These are phyloP conservation scores for Cyanistes caeruleus DNA, from an alignment of 2,113 vertebrate species.

Conservation along the genomic window DNA sequence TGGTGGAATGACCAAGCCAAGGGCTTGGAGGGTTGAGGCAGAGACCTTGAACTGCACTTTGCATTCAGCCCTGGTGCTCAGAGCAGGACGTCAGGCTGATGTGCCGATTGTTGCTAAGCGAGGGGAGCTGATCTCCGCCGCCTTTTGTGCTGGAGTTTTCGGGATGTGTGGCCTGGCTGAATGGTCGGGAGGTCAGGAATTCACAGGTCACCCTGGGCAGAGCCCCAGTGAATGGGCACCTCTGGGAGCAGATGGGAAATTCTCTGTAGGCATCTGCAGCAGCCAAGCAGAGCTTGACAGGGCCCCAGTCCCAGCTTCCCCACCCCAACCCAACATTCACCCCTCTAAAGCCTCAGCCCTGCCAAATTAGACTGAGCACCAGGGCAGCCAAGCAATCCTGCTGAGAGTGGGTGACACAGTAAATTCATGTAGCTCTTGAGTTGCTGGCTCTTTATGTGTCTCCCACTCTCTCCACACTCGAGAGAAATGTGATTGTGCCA, in stretches of 20 bases:
- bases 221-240: neutral
- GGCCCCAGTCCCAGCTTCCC: neutral
- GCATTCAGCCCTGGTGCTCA: neutral
- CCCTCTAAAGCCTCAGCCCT: neutral
- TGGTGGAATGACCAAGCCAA: neutral
- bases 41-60: conserved; percentile 40
- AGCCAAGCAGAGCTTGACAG: neutral
- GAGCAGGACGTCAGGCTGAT: neutral
- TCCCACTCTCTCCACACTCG: neutral
- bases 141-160: conserved; percentile 28
- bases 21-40: neutral
- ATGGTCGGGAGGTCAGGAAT: conserved; percentile 36
- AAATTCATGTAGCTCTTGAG: neutral
- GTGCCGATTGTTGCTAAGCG: conserved; percentile 20
- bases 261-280: neutral
- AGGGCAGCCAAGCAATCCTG: neutral
- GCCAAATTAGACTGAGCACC: neutral
- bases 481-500: neutral
- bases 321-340: neutral
- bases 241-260: neutral
- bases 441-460: neutral
- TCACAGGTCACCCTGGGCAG: conserved; percentile 12
- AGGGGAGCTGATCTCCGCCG: neutral
- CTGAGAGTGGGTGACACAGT: neutral
- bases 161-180: conserved; percentile 19